Conservation (phyloP, 1,140 invertebrate genomes). For the Drosophila hydei region DNA sequence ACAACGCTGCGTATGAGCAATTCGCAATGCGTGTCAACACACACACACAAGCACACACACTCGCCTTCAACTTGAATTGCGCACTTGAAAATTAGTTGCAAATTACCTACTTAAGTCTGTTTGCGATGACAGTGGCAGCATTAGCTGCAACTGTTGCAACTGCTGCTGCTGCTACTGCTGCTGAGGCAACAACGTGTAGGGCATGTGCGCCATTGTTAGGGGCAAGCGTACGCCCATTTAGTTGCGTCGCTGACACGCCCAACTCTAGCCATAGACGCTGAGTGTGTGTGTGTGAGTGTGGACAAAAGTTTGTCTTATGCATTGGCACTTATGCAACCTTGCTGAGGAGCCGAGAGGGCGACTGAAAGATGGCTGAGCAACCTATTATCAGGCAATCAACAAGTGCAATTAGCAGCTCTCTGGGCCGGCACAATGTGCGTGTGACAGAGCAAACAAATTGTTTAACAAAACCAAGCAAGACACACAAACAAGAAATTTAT, state of each 20-base stretch:
- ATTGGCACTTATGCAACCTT: constrained; percentile 66
- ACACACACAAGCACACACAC: constrained; percentile 4
- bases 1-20: constrained; percentile 74
- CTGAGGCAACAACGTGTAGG: constrained; percentile 28
- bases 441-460: constrained; percentile 81
- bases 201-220: constrained; percentile 63
- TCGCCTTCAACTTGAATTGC: constrained; percentile 49
- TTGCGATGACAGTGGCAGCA: constrained; percentile 48
- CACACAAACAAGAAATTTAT: constrained; percentile 41
- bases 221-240: constrained; percentile 25
- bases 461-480: constrained; percentile 45
- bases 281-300: background rate
- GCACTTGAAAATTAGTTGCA: constrained; percentile 80
- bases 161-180: constrained; percentile 7
- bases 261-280: constrained; percentile 6
- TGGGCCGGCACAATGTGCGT: constrained; percentile 66
- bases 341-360: background rate
- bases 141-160: background rate
- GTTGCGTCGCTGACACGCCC: constrained; percentile 69
- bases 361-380: constrained; percentile 31
- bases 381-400: constrained; percentile 76
- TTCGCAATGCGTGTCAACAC: constrained; percentile 45
- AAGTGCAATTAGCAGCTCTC: constrained; percentile 77
- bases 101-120: constrained; percentile 81
- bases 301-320: constrained; percentile 72